These are phyloP conservation scores for Sicus ferrugineus DNA, from an alignment of 2,888 invertebrate species.

Conservation along the genomic window DNA sequence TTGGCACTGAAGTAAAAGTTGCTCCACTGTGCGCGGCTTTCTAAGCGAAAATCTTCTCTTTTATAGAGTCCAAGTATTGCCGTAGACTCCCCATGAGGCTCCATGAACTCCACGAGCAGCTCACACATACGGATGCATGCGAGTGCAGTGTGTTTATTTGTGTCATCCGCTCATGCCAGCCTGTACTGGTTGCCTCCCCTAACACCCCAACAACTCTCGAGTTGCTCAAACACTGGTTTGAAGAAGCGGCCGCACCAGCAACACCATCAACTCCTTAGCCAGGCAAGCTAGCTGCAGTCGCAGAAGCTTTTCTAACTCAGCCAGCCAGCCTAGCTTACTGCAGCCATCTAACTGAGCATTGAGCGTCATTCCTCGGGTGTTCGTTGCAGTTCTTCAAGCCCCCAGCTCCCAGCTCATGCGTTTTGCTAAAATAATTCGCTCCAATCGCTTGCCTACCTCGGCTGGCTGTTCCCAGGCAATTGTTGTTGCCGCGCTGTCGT, in stretches of 20 bases:
- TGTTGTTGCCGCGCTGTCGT: background rate
- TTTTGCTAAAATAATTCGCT: conserved; percentile 26
- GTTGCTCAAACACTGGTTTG: background rate
- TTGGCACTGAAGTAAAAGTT: too few relatives aligned
- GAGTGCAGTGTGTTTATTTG: background rate
- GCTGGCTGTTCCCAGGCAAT: background rate
- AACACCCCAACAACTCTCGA: conserved; percentile 8
- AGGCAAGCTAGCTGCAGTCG: background rate
- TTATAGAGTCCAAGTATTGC: conserved; percentile 7
- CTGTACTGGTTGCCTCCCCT: conserved; percentile 9
- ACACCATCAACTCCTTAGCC: conserved; percentile 6
- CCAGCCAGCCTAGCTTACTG: too few relatives aligned
- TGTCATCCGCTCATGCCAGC: conserved; percentile 16
- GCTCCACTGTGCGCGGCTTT: conserved; percentile 9
- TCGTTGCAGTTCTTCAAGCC: conserved; percentile 7
- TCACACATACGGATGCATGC: background rate
- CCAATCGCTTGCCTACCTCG: conserved; percentile 16
- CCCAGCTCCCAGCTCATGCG: background rate
- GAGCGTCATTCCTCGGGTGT: conserved; percentile 20
- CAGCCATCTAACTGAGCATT: conserved; percentile 30
- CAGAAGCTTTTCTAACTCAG: conserved; percentile 27
- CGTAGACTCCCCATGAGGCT: conserved; percentile 11
- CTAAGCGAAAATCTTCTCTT: conserved; percentile 6
- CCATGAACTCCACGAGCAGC: background rate
- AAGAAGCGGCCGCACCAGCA: conserved; percentile 6